These are phyloP conservation scores for Brachypterus glaber DNA, from an alignment of 2,888 invertebrate genomes.

Conservation along the genomic window DNA sequence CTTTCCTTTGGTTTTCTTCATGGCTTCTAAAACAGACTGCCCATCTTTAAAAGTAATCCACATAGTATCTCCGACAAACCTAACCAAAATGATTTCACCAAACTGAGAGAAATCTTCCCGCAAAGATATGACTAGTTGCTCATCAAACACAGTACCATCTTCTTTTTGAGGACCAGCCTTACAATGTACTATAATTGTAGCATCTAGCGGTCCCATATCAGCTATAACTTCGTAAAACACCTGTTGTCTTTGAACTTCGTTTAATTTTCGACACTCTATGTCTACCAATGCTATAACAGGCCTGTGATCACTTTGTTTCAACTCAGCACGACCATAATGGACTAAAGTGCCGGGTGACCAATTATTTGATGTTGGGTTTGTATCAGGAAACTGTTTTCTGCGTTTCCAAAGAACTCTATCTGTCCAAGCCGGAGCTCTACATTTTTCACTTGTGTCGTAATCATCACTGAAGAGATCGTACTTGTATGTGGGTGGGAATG, in stretches of 20 bases:
- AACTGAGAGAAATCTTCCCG: slow-evolving; percentile 73
- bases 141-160: slow-evolving; percentile 62
- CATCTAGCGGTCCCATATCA: slow-evolving; percentile 90
- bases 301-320: slow-evolving; percentile 95
- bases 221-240: slow-evolving; percentile 73
- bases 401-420: slow-evolving; percentile 93
- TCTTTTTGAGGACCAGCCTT: slow-evolving; percentile 32
- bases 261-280: slow-evolving; percentile 74
- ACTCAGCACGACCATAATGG: slow-evolving; percentile 86
- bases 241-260: slow-evolving; percentile 62
- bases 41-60: slow-evolving; percentile 91
- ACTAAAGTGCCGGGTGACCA: slow-evolving; percentile 68
- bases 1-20: slow-evolving; percentile 29
- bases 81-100: slow-evolving; percentile 82
- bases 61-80: slow-evolving; percentile 82
- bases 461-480: slow-evolving; percentile 98
- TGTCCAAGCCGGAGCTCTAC: slow-evolving; percentile 96
- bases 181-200: slow-evolving; percentile 70
- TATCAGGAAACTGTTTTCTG: slow-evolving; percentile 60
- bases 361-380: slow-evolving; percentile 50
- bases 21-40: slow-evolving; percentile 71
- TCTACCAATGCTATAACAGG: slow-evolving; percentile 91
- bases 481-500: slow-evolving; percentile 95
- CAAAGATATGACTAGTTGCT: slow-evolving; percentile 67
- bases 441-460: slow-evolving; percentile 98